These are phyloP conservation scores for Catharus ustulatus DNA, from an alignment of 2,797 vertebrate genomes.

Conservation along the genomic window DNA sequence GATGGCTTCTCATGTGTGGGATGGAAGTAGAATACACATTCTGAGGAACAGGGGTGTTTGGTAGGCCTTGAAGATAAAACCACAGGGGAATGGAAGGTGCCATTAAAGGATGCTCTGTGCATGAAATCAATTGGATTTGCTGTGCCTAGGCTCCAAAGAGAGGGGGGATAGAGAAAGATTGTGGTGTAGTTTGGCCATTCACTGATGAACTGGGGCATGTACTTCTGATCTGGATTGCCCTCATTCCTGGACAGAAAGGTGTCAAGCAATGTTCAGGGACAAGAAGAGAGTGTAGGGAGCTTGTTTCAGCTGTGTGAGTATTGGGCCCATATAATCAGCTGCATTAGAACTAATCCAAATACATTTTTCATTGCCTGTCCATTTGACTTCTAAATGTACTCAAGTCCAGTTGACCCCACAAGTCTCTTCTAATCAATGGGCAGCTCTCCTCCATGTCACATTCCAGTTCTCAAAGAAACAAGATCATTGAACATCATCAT, in stretches of 20 bases:
- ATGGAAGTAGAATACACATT: neutral
- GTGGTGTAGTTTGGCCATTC: neutral
- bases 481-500: neutral
- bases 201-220: neutral
- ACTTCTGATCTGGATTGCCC: neutral
- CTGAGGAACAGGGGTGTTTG: neutral
- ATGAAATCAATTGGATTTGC: neutral
- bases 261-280: neutral
- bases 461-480: neutral
- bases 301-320: neutral
- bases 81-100: neutral
- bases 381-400: neutral
- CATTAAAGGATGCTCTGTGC: neutral
- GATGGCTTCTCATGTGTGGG: neutral
- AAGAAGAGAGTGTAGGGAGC: neutral
- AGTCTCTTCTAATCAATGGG: neutral
- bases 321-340: neutral
- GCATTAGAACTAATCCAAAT: neutral
- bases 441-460: neutral
- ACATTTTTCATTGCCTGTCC: neutral
- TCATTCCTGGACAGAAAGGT: neutral
- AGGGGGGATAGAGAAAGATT: neutral
- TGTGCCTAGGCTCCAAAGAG: fast-evolving
- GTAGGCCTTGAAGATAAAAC: neutral
- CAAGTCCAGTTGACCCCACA: neutral